These are phyloP conservation scores for Scomber japonicus DNA, from an alignment of 2,113 vertebrate species.

Conservation along the genomic window DNA sequence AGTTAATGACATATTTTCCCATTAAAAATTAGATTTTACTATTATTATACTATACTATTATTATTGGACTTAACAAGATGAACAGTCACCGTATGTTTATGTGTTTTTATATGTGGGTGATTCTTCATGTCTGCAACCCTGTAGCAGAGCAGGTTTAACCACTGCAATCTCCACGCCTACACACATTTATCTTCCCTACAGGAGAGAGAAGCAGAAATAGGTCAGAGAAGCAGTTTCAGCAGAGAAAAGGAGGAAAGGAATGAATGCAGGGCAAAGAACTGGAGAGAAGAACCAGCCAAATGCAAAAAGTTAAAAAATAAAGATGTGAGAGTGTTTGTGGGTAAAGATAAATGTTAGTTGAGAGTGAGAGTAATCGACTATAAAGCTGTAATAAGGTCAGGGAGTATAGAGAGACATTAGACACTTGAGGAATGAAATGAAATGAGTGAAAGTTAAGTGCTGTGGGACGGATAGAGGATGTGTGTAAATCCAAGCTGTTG, in stretches of 20 bases:
- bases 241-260: not conserved
- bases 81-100: not conserved
- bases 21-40: not conserved
- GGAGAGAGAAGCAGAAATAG: constrained; percentile 13
- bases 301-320: not conserved
- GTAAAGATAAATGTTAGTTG: too few relatives aligned
- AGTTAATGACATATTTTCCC: too few relatives aligned
- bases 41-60: too few relatives aligned
- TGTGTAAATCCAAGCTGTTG: not conserved
- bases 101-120: not conserved
- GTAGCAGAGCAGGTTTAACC: constrained; percentile 8
- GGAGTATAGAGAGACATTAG: not conserved
- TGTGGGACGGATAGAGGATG: not conserved
- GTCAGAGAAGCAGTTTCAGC: constrained; percentile 34
- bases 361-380: too few relatives aligned
- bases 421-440: too few relatives aligned
- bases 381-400: too few relatives aligned
- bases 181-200: not conserved
- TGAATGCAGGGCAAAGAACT: not conserved
- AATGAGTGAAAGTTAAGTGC: not conserved
- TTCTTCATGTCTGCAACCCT: not conserved
- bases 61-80: not conserved
- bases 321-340: too few relatives aligned
- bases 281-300: not conserved
- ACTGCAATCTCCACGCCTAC: constrained; percentile 3